Evolutionary conservation across 2,113 vertebrate genomes (phyloP).

Genomic region (Tenebrosternarchus preto): DNA sequence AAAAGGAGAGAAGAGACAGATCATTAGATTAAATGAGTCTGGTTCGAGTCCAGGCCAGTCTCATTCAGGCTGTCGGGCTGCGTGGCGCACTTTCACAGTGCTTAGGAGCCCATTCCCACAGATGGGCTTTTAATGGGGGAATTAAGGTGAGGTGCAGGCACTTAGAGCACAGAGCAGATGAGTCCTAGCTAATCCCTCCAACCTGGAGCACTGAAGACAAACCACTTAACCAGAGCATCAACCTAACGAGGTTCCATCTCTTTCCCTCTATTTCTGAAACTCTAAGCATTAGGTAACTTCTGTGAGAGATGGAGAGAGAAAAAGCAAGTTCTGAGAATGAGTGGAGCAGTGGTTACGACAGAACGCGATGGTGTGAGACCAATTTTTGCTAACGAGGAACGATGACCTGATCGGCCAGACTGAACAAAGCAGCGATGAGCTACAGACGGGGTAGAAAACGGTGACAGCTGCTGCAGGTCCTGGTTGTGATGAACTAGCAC

Average conservation of each 20-base stretch:
- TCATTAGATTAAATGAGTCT: constrained; percentile 52
- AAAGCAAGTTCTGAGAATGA: background rate
- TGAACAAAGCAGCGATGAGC: background rate
- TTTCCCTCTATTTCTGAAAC: constrained; percentile 9
- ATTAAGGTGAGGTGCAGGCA: constrained; percentile 47
- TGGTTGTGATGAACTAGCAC: background rate
- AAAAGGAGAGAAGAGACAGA: background rate
- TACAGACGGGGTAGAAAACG: background rate
- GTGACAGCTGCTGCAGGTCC: background rate
- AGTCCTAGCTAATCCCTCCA: constrained; percentile 45
- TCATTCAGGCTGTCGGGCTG: constrained; percentile 29
- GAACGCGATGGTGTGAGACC: background rate
- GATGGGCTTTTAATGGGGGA: constrained; percentile 56
- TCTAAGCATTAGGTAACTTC: background rate
- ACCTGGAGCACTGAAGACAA: constrained; percentile 41
- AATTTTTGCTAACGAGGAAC: background rate
- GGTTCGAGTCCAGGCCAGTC: constrained; percentile 34
- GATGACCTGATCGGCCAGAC: background rate
- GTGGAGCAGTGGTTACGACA: background rate
- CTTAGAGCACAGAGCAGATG: constrained; percentile 36
- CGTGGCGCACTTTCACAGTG: constrained; percentile 38
- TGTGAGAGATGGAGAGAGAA: background rate
- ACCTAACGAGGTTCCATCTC: constrained; percentile 45
- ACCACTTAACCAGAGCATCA: constrained; percentile 49
- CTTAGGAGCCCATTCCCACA: constrained; percentile 51